Evolutionary conservation across 2,888 invertebrate genomes (phyloP), one percentile per base, ranked within the genome.

Genomic region (Eurois occulta): DNA sequence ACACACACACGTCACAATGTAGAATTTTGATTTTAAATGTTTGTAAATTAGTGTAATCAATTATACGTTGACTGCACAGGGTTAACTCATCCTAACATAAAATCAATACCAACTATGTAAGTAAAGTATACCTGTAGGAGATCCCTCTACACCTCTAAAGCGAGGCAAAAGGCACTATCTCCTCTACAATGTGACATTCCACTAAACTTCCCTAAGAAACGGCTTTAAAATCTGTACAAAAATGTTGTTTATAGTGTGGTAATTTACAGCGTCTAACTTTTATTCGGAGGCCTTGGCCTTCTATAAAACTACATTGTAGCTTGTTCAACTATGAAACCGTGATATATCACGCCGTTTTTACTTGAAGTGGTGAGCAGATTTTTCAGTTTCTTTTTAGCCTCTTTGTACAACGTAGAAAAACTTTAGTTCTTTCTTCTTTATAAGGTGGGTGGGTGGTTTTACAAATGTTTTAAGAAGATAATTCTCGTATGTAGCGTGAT

Each of bases 251-350:
- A 79, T 77, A 75, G 75, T 79, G 46, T 67, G 28, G 79, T 77
- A 75, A 87, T 85, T 78, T 87, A 76, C 75, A 82, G 43, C 48
- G 10, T 32, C 72, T 41, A 75, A 78, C 64, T 87, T 81, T 73
- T 68, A 81, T 72, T 62, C 38, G 18, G 43, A 65, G 65, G 13
- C 67, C 35, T 74, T 82, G 13, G 65, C 28, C n/a, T n/a, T 46
- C 11, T 70, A 80, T 80, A 72, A 77, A 82, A 79, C 69, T 58
- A 79, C 77, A 83, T 60, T 80, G 77, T 71, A 75, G 66, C 75
- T 73, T 74, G 46, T 64, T 68, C 52, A 71, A 77, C 58, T 46
- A 62, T 21, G 41, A 71, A 73, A 85, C 75, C 52, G 68, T 60
- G 60, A 81, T 82, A 75, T 71, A 81, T 80, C 66, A 62, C 41